Evolutionary conservation across 2,113 vertebrate species (phyloP), one percentile per base, ranked within the genome.

Genomic region (Hepsetus odoe): DNA sequence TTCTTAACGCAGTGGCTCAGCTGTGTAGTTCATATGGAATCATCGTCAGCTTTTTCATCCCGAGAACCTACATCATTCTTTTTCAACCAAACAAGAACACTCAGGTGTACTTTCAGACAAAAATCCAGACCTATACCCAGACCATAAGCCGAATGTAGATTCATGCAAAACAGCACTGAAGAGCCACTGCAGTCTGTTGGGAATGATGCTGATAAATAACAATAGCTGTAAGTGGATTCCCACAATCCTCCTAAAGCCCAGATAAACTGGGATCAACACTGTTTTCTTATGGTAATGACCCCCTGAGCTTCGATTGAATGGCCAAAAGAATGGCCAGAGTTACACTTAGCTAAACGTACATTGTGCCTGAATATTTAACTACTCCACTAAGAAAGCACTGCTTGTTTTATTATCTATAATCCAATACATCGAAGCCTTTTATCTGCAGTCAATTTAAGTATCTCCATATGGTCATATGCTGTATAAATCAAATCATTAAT

Each of bases 101-200:
- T 5, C 85, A 85, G 0, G 89, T 93, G 33, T 91, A 95, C 85
- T 96, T 96, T 80, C 95, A 96, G 85, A 87, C 89, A 42, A 91
- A 93, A 33, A 95, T 96, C 80, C 95, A 93, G 83, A 88, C 88
- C 66, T 96, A 96, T 56, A 94, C 92, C 14, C 87, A 90, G 85
- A 91, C 87, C 65, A 84, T 91, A 6, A 90, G 89, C 58, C 64
- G 68, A 42, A 65, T 79, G 68, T 79, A 79, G 20, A 22, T 33
- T n/a, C 22, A 62, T 18, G 3, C 20, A 18, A 22, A n/a, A n/a
- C 20, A 22, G 22, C 20, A 35, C 18, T 62, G 0, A 16, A 30
- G 7, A 14, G 1, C 8, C 26, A 9, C 0, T 59, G 26, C 28
- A 33, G 33, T 62, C 30, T 62, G 14, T 33, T 33, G 14, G 7